Conservation (phyloP, 2,888 invertebrate species). For the Macropis europaea region DNA sequence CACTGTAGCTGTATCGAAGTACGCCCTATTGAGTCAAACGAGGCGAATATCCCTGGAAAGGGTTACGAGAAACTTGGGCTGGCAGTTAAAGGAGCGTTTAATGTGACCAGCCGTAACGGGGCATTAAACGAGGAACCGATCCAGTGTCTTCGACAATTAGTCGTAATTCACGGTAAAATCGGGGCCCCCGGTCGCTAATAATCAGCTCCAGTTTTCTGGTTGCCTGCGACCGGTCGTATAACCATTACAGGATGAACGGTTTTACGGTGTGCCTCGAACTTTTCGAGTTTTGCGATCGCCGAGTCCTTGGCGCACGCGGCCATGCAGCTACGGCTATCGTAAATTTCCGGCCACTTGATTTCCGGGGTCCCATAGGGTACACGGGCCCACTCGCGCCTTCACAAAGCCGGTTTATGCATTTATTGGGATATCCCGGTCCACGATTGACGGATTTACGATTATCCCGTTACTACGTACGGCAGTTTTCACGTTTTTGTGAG, state of each 20-base stretch:
- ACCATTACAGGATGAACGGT: conserved; percentile 34
- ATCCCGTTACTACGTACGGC: conserved; percentile 1
- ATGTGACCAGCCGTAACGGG: background rate
- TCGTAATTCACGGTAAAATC: conserved; percentile 43
- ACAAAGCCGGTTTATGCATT: conserved; percentile 30
- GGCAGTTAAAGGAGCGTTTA: background rate
- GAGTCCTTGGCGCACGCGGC: conserved; percentile 8
- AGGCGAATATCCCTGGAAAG: background rate
- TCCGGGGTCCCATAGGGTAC: background rate
- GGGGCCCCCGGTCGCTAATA: background rate
- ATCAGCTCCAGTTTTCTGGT: conserved; percentile 28
- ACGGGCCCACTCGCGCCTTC: conserved; percentile 1
- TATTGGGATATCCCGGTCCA: background rate
- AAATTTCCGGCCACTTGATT: conserved; percentile 35
- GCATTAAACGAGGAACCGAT: background rate
- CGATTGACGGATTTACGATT: conserved; percentile 18
- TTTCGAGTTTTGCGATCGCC: background rate
- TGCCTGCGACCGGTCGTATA: conserved; percentile 26
- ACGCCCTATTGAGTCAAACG: too few relatives aligned
- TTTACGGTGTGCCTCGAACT: conserved; percentile 25
- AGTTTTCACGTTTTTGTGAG: conserved; percentile 2
- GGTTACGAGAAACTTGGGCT: background rate
- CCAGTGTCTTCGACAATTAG: conserved; percentile 27
- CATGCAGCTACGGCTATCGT: conserved; percentile 25
- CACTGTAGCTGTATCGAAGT: too few relatives aligned